These are phyloP conservation scores for Melinaea menophilus DNA, from an alignment of 2,888 invertebrate species.

Conservation along the genomic window DNA sequence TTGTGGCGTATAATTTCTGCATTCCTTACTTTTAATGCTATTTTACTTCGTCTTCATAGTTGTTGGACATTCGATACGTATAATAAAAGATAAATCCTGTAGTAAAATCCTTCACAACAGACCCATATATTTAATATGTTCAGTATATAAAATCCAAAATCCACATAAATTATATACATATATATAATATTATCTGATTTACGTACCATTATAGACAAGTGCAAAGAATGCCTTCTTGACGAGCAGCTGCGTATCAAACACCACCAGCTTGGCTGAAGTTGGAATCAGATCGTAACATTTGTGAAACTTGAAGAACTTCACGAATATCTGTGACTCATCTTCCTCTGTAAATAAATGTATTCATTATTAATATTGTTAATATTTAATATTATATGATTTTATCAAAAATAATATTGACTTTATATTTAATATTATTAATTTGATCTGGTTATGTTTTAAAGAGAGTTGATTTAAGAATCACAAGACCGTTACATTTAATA, in stretches of 20 bases:
- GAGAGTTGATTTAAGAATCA: no score
- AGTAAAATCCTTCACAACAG: no score
- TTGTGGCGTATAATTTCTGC: no score
- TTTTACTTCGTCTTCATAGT: no score
- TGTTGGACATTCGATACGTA: no score
- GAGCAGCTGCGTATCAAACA: constrained; percentile 98
- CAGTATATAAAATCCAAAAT: neutral
- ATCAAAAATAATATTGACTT: neutral
- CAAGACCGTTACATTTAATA: no score
- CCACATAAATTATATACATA: neutral
- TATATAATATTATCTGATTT: constrained; percentile 16
- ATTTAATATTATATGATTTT: neutral
- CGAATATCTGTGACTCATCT: constrained; percentile 97
- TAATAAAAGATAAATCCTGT: no score
- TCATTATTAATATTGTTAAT: constrained; percentile 9
- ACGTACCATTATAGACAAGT: constrained; percentile 96
- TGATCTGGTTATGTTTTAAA: no score
- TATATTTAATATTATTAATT: neutral
- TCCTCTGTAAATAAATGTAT: constrained; percentile 83
- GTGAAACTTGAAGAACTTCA: constrained; percentile 99
- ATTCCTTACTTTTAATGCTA: no score
- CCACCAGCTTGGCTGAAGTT: constrained; percentile 98
- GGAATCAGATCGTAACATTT: constrained; percentile 99
- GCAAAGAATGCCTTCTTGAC: constrained; percentile 99
- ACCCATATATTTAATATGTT: neutral